These are phyloP conservation scores for Quiscalus mexicanus DNA, from an alignment of 2,113 vertebrate genomes.

Conservation along the genomic window DNA sequence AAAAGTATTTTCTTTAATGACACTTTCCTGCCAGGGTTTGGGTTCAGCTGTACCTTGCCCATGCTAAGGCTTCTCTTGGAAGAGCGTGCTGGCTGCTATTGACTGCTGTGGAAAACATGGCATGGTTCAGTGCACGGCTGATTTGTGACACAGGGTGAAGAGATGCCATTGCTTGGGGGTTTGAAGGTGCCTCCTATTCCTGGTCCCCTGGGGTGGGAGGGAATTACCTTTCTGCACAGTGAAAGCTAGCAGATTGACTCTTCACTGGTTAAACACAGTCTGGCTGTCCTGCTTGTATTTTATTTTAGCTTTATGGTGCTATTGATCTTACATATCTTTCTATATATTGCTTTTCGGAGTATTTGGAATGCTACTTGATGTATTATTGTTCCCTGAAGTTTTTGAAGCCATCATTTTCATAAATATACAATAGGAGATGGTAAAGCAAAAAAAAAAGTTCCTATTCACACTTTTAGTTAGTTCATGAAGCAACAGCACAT, in stretches of 20 bases:
- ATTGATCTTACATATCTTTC: not conserved
- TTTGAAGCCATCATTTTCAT: constrained; percentile 60
- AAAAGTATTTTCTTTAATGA: not conserved
- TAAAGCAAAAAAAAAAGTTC: constrained; percentile 33
- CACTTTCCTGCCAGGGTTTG: not conserved
- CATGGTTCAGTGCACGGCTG: not conserved
- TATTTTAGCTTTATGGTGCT: constrained; percentile 13
- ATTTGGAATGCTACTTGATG: constrained; percentile 10
- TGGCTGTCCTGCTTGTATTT: not conserved
- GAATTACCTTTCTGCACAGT: not conserved
- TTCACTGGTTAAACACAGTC: not conserved
- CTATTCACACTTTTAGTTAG: constrained; percentile 58
- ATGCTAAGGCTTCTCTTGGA: not conserved
- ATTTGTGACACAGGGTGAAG: not conserved
- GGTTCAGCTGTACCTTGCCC: not conserved
- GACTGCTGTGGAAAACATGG: not conserved
- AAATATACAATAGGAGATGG: constrained; percentile 55
- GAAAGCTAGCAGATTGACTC: not conserved
- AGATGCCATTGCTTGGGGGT: not conserved
- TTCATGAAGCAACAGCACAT: constrained; percentile 40
- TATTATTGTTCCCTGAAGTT: constrained; percentile 35
- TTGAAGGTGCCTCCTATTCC: not conserved
- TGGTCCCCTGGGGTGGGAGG: not conserved
- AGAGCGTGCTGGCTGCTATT: not conserved
- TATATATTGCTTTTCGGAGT: not conserved